Evolutionary conservation across 1,140 invertebrate genomes (phyloP), one percentile per base, ranked within the genome.

Genomic region (Doryteuthis pealeii): DNA sequence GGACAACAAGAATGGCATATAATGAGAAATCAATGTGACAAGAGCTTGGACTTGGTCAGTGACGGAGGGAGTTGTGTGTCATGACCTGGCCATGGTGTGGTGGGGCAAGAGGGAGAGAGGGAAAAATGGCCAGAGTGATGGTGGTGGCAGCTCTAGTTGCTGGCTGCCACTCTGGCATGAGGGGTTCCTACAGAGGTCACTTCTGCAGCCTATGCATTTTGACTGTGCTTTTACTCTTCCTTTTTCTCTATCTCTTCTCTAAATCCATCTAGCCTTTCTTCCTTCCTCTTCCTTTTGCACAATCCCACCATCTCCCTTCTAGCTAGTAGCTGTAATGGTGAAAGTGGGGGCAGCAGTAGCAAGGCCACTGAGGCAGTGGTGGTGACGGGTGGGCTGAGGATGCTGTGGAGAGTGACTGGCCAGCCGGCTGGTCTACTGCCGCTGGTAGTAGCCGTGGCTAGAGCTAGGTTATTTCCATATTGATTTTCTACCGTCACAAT

Each of bases 21-120:
- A 62, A 62, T 62, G 54, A 62, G 54, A 62, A 62, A 62, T 62
- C 54, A 62, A 62, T 62, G 54, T 62, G 54, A 62, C 54, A 62
- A 62, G 54, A 62, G 26, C 22, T 62, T 62, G 54, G 54, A 62
- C 54, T 62, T 62, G 54, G 54, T 62, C 54, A 62, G 54, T 62
- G 26, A 22, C 18, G 18, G 54, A 28, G 54, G 22, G 18, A 62
- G 54, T 28, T n/a, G 54, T 62, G 26, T 62, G 54, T 62, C 54
- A 62, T 62, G 54, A 62, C 54, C 54, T 62, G 18, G 26, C 54
- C 54, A 62, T 40, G 35, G 35, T 40, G 54, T 2, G 54, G 54
- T 6, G 5, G 54, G 10, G 54, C 22, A 14, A 28, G 18, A 58
- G 10, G 54, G 6, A 1, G 54, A 58, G 54, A 58, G 54, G 10